Percentiles rank a stretch among this genome's conserved stretches.
phyloP scores from a whole-genome alignment of 2,888 invertebrate species.

The Odontomyia ornata region DNA sequence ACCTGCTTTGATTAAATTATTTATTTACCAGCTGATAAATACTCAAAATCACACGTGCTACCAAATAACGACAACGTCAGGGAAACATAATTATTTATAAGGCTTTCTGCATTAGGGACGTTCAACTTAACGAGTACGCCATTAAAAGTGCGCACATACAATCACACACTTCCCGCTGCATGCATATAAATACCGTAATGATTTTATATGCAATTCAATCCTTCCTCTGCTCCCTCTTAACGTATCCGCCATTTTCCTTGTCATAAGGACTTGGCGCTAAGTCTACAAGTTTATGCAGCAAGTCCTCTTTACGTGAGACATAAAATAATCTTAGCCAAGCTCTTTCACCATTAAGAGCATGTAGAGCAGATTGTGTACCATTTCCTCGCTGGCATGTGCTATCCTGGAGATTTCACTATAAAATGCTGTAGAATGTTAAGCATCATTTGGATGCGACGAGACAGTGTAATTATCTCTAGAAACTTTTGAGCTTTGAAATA shows the following conservation, averaged over 20 bases:
- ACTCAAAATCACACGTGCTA: too few species aligned
- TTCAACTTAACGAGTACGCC: background rate
- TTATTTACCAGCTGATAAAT: too few species aligned
- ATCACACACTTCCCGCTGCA: background rate
- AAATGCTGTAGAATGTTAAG: background rate
- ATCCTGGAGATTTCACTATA: background rate
- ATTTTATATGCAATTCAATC: background rate
- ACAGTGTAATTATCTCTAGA: slow-evolving; percentile 17
- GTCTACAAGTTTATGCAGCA: background rate
- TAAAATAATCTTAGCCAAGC: slow-evolving; percentile 7
- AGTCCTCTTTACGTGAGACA: slow-evolving; percentile 21
- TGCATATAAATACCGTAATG: background rate
- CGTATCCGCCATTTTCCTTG: background rate
- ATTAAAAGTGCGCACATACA: background rate
- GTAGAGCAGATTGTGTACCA: too few species aligned
- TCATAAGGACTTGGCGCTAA: background rate
- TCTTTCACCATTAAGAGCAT: too few species aligned
- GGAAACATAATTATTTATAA: slow-evolving; percentile 20
- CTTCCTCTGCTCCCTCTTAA: background rate
- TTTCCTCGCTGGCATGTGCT: background rate
- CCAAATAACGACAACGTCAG: background rate
- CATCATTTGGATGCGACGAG: slow-evolving; percentile 19
- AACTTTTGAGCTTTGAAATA: background rate
- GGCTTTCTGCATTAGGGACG: background rate
- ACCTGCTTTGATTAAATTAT: too few species aligned